Conservation (phyloP, 64 coral and sea anemone species). For the Montipora cactus region DNA sequence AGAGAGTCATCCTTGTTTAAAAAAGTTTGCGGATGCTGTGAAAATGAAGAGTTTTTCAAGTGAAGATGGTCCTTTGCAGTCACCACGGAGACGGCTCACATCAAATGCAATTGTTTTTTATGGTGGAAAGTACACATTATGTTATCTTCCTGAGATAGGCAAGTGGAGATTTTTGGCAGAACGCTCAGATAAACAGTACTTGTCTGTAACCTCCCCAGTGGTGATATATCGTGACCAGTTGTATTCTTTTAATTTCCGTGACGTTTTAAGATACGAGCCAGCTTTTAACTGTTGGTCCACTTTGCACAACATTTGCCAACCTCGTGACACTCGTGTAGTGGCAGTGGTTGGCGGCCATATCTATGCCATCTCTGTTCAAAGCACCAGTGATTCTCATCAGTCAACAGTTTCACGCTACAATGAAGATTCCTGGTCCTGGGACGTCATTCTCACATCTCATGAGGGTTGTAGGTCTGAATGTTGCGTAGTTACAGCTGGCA, state of each 20-base stretch:
- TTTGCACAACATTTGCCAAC: neutral
- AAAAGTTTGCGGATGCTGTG: neutral
- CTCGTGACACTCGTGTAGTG: rapidly evolving
- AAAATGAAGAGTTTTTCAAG: neutral
- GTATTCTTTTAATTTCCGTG: no score
- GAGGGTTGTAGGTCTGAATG: neutral
- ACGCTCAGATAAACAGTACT: rapidly evolving
- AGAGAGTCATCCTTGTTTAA: neutral
- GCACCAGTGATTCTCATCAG: neutral
- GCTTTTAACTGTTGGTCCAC: neutral
- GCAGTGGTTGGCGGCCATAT: neutral
- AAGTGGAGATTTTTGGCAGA: neutral
- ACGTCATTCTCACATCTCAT: neutral
- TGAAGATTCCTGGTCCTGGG: neutral
- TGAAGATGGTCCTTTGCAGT: neutral
- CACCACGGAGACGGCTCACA: neutral
- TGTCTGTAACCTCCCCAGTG: neutral
- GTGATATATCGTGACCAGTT: neutral
- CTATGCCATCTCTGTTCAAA: neutral
- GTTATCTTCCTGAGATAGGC: neutral
- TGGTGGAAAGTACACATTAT: neutral
- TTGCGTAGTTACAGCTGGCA: neutral
- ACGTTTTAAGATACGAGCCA: no score
- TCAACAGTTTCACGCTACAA: neutral
- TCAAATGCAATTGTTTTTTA: neutral